Evolutionary conservation across 1,140 invertebrate species (phyloP), one percentile per base, ranked within the genome.

Genomic region (Bombus polaris): DNA sequence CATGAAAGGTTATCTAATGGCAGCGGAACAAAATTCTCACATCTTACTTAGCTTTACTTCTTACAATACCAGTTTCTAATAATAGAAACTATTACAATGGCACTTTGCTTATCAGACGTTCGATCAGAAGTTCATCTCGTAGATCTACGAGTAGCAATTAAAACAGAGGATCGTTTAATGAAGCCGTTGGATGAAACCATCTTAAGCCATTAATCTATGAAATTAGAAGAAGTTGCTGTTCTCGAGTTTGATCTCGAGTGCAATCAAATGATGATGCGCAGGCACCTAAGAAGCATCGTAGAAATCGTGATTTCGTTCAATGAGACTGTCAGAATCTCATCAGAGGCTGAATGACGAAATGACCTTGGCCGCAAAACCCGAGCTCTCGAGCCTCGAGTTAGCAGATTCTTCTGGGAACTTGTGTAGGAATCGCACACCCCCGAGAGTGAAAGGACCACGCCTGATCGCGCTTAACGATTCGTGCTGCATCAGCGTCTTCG

Each of bases 321-420:
- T 32, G 59, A 59, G 65, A 13, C 35, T 35, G 77, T 72, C 70
- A 25, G n/a, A 47, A 62, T 53, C 68, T 81, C 71, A 47, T 72
- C 70, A 25, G n/a, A 47, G 62, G 75, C 75, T 81, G 47, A 70
- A 3, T 47, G 68, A 68, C 28, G 28, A 81, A 28, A 39, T 87
- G 88, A 94, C 93, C 93, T 93, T 93, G 93, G 86, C 91, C 89
- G 84, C 87, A 94, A 93, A 92, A 92, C 78, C 66, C 42, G 62
- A 53, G 66, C 37, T 82, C 83, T 73, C 83, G 82, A 86, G 86
- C 89, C 81, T 83, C 72, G 78, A 59, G n/a, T 86, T 79, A 88
- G 92, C 86, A 90, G 88, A 91, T 90, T 92, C 87, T 91, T 91
- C 89, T 35, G 65, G 82, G 75, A 91, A 90, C 72, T 57, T 81